A percentile compares a stretch with the other conserved stretches of the same genome.
These are phyloP conservation scores for Chrosomus eos DNA, from an alignment of 2,797 vertebrate genomes.

Conservation along the genomic window DNA sequence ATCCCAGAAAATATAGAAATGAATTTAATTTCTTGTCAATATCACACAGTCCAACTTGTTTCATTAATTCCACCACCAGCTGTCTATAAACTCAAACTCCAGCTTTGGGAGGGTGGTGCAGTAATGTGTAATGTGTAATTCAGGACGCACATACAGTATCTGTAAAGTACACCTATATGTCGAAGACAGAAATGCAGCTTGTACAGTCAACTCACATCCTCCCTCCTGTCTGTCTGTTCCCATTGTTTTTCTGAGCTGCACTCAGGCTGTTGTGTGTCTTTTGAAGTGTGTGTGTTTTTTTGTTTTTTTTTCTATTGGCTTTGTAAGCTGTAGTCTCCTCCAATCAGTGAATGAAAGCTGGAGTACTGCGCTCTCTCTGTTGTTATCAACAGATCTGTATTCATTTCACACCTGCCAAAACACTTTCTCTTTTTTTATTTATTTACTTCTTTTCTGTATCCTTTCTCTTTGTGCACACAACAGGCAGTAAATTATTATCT, in stretches of 20 bases:
- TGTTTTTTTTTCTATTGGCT: neutral
- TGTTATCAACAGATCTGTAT: conserved; percentile 38
- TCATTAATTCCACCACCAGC: neutral
- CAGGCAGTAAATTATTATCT: conserved; percentile 35
- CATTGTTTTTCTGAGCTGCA: conserved; percentile 15
- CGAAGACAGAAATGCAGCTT: conserved; percentile 3
- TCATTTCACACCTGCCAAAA: conserved; percentile 44
- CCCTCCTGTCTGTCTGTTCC: neutral
- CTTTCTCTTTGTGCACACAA: conserved; percentile 31
- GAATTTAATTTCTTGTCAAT: too few species aligned
- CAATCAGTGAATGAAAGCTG: conserved; percentile 42
- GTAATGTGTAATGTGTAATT: conserved; percentile 9
- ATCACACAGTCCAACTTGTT: neutral
- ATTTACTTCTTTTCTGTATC: conserved; percentile 16
- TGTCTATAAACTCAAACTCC: conserved; percentile 7
- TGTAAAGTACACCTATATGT: conserved; percentile 8
- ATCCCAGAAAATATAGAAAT: too few species aligned
- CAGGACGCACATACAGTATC: neutral
- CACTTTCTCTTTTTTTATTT: neutral
- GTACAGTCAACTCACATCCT: conserved; percentile 13
- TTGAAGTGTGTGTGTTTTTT: conserved; percentile 28
- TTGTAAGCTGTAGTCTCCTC: conserved; percentile 41
- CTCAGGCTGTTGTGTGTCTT: conserved; percentile 25
- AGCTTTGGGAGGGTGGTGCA: neutral
- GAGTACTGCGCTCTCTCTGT: conserved; percentile 20